Conservation (phyloP, 1,140 invertebrate genomes). For the Apis cerana region DNA sequence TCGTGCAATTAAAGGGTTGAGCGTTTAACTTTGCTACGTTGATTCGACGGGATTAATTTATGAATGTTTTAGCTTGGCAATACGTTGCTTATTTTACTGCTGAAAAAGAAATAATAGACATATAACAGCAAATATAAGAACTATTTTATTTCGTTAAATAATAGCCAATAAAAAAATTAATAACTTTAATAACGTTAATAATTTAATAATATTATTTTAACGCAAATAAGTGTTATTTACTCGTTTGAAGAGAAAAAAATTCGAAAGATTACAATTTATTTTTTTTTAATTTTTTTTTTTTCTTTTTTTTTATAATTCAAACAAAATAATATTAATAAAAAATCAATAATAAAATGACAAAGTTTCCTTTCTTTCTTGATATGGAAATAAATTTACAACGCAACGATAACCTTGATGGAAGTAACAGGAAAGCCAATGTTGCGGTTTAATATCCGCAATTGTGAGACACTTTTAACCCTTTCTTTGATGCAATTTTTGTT, state of each 20-base stretch:
- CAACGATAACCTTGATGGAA: slow-evolving; percentile 23
- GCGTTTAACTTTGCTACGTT: slow-evolving; percentile 43
- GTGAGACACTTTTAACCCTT: not conserved
- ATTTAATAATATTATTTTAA: too few species aligned
- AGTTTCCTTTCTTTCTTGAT: not conserved
- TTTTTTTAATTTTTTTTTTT: too few species aligned
- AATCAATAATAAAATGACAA: not conserved
- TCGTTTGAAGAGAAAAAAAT: too few species aligned
- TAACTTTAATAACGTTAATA: not conserved
- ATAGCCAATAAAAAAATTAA: not conserved
- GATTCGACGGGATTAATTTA: slow-evolving; percentile 49
- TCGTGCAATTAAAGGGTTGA: slow-evolving; percentile 45
- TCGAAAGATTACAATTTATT: too few species aligned
- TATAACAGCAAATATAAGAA: not conserved
- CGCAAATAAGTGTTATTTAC: too few species aligned
- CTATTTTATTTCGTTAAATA: not conserved
- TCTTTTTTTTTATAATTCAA: not conserved
- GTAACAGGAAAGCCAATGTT: slow-evolving; percentile 25
- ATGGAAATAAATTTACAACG: slow-evolving; percentile 33
- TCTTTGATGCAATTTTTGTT: not conserved
- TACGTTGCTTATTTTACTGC: slow-evolving; percentile 5
- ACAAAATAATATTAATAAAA: not conserved
- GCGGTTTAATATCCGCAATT: slow-evolving; percentile 24
- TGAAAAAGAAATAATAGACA: not conserved
- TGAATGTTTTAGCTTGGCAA: slow-evolving; percentile 23